Base-by-base conservation (phyloP, 2,113 vertebrate species). In the Helogale parvula region DNA sequence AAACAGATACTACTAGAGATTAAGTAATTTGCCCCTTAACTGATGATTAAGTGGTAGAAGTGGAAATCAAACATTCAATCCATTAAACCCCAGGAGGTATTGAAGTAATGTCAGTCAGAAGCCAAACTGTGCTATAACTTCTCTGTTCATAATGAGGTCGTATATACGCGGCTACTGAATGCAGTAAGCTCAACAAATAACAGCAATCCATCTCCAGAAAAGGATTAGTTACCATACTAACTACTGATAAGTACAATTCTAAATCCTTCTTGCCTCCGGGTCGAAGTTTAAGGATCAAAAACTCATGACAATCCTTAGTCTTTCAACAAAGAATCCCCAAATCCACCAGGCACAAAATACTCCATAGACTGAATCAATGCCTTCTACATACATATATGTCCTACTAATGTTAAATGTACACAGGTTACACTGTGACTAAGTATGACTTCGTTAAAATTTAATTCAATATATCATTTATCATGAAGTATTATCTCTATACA, bases 321-420 rank as follows among this genome's bases (percentile, higher is more conserved):
- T 90, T 90, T 86, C 74, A 33, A 50, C 54, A 92, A 93, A 91
- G 63, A 81, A 81, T 50, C 63, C 66, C 92, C 63, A 89, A 63
- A 47, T 57, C 31, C 47, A 69, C 1, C 13, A 57, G 52, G n/a
- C 11, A 95, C 27, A 38, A 68, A 80, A 89, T 5, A 72, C n/a
- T 89, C 14, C 17, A 85, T 17, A 83, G 45, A 65, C 14, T 15
- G n/a, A 82, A 57, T 92, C 21, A 83, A 79, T 52, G 50, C 66
- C 25, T 54, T 68, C 29, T 31, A 45, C 0, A n/a, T 41, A 31
- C 0, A 31, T 41, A 31, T 85, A 66, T 11, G 15, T 38, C 29
- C 38, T 77, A 35, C 10, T 95, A 76, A 68, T n/a, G 25, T 74
- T 80, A 71, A 79, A 47, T 63, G 29, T 63, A 86, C 7, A 54